A percentile compares a stretch with the other conserved stretches of the same genome.
phyloP scores from a whole-genome alignment of 1,140 invertebrate genomes.

The Stenopsyche tienmushanensis region DNA sequence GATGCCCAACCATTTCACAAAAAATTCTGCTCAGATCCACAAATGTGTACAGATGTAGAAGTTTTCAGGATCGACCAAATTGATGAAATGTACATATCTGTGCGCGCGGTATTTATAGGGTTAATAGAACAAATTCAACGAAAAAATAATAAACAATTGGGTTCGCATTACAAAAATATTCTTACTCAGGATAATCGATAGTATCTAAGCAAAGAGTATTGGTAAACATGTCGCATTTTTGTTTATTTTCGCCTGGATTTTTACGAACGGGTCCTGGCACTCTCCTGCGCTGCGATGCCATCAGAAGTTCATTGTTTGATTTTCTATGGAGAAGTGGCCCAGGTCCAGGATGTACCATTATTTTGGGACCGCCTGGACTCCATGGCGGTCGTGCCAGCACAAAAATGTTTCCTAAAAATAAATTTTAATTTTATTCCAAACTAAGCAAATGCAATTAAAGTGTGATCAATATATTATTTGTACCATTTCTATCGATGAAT shows the following conservation, averaged over 20 bases:
- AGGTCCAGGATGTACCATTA: not conserved
- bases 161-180: conserved; percentile 28
- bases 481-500: conserved; percentile 35
- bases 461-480: not conserved
- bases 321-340: conserved; percentile 2
- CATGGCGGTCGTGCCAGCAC: conserved; percentile 18
- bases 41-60: too few species aligned
- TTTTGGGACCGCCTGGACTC: conserved; percentile 1
- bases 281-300: conserved; percentile 46
- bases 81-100: too few species aligned
- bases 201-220: conserved; percentile 73
- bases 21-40: too few species aligned
- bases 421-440: not conserved
- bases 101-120: not conserved
- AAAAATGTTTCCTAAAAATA: conserved; percentile 22
- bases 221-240: conserved; percentile 70
- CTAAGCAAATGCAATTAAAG: not conserved
- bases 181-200: conserved; percentile 77
- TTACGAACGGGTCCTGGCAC: conserved; percentile 39
- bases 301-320: conserved; percentile 34
- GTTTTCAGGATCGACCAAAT: too few species aligned
- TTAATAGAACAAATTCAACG: conserved; percentile 18
- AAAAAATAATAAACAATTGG: not conserved
- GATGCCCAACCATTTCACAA: too few species aligned
- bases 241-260: conserved; percentile 37